Evolutionary conservation across 2,113 vertebrate species (phyloP), one percentile per base, ranked within the genome.

Genomic region (Syngnathoides biaculeatus): DNA sequence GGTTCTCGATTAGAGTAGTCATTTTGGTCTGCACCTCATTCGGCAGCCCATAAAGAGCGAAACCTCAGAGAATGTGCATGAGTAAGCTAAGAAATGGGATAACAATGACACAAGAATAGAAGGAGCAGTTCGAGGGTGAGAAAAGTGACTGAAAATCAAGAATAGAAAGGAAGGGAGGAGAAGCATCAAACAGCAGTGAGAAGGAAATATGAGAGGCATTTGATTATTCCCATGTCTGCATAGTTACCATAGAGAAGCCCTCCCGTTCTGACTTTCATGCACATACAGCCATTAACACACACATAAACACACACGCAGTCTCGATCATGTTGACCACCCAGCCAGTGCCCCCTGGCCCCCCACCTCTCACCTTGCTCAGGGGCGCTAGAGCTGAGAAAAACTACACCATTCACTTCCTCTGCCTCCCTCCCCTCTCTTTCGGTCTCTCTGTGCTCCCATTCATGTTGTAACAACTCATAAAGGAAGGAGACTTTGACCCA

Each of bases 401-500:
- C 86, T 88, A 86, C 87, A 92, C 90, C 75, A 72, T 78, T 80
- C 72, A 84, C 89, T 92, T 90, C 89, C 89, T 89, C 52, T 81
- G 64, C 75, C 78, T 50, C 43, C 72, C 52, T n/a, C 67, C 24
- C 47, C 55, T 67, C 72, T 73, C 73, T 57, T 74, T 68, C 73
- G 60, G 55, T 69, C 74, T 71, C 73, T 85, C 72, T 63, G 74
- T 89, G 83, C 86, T 88, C 86, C 84, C 81, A 86, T 88, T 91
- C 89, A 88, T 91, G 90, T 91, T 84, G 87, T 87, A 90, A 91
- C 89, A 89, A 90, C 89, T 92, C 85, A 53, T 92, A 92, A 92
- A 93, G 85, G 79, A 81, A 87, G 71, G 84, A 86, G 89, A 92
- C 91, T 92, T 92, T 92, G 91, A 93, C 90, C 91, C 77, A 50